Percentiles rank a stretch among this genome's conserved stretches.
These are phyloP conservation scores for Chrysomallon squamiferum DNA, from an alignment of 1,140 invertebrate genomes.

Conservation along the genomic window DNA sequence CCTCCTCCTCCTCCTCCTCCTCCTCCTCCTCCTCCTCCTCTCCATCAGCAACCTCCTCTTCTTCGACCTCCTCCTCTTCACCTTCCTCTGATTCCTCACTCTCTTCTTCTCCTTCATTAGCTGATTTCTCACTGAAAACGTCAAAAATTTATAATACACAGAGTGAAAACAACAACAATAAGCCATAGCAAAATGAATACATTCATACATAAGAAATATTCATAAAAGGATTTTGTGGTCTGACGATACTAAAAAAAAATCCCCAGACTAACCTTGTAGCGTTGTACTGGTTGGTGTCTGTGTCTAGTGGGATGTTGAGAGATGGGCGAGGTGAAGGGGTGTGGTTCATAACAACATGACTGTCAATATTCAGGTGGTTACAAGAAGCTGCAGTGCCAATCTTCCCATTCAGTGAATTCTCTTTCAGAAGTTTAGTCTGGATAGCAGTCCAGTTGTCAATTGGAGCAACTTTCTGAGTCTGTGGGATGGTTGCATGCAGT, in stretches of 20 bases:
- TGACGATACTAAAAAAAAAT: too few relatives aligned
- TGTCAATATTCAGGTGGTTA: conserved; percentile 20
- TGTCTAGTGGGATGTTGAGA: conserved; percentile 5
- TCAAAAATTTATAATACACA: too few relatives aligned
- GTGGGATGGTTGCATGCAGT: conserved; percentile 34
- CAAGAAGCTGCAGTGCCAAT: conserved; percentile 19
- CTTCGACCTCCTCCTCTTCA: conserved; percentile 11
- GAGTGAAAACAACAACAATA: too few relatives aligned
- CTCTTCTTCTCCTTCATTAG: conserved; percentile 5
- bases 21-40: neutral
- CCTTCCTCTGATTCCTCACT: neutral
- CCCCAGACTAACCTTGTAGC: conserved; percentile 36
- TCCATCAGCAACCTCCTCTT: neutral
- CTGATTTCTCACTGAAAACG: conserved; percentile 1
- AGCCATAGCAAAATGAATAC: too few relatives aligned
- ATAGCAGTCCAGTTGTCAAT: neutral
- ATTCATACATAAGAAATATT: too few relatives aligned
- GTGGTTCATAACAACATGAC: conserved; percentile 14
- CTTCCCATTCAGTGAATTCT: conserved; percentile 15
- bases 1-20: conserved; percentile 8
- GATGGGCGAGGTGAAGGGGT: conserved; percentile 8
- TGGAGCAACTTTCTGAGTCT: neutral
- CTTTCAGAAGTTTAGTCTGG: neutral
- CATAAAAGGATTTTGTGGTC: too few relatives aligned
- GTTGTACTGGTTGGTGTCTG: conserved; percentile 28